These are phyloP conservation scores for Calliphora vomitoria DNA, from an alignment of 2,888 invertebrate species.

Conservation along the genomic window DNA sequence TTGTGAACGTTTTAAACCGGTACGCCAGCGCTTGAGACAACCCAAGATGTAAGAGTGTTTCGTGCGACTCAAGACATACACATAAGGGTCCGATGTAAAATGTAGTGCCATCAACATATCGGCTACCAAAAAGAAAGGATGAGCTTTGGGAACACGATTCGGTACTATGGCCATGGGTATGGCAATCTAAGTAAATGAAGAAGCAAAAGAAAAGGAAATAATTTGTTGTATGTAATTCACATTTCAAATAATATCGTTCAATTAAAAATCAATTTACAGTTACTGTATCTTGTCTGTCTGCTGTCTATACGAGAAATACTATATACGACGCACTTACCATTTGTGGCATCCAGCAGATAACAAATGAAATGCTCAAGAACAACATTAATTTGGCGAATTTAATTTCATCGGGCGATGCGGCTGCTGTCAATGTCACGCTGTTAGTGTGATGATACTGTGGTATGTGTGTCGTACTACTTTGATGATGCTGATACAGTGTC, in stretches of 20 bases:
- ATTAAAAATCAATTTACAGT: constrained; percentile 54
- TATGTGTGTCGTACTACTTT: constrained; percentile 53
- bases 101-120: constrained; percentile 92
- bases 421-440: constrained; percentile 80
- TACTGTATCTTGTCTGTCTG: constrained; percentile 9
- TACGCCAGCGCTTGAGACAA: constrained; percentile 82
- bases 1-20: constrained; percentile 81
- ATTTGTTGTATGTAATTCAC: constrained; percentile 10
- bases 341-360: constrained; percentile 94
- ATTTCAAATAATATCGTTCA: constrained; percentile 29
- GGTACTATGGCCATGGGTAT: constrained; percentile 86
- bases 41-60: constrained; percentile 83
- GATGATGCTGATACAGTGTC: constrained; percentile 79
- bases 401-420: constrained; percentile 89
- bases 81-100: constrained; percentile 93
- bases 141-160: constrained; percentile 79
- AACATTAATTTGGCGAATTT: constrained; percentile 95
- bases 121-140: constrained; percentile 86
- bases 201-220: constrained; percentile 36
- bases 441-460: constrained; percentile 79
- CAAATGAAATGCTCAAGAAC: constrained; percentile 91
- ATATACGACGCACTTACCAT: constrained; percentile 87
- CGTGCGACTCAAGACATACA: constrained; percentile 91
- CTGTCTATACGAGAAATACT: constrained; percentile 2
- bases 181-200: constrained; percentile 86